Evolutionary conservation across 2,797 vertebrate genomes (phyloP).

Genomic region (Eidolon dupreanum): DNA sequence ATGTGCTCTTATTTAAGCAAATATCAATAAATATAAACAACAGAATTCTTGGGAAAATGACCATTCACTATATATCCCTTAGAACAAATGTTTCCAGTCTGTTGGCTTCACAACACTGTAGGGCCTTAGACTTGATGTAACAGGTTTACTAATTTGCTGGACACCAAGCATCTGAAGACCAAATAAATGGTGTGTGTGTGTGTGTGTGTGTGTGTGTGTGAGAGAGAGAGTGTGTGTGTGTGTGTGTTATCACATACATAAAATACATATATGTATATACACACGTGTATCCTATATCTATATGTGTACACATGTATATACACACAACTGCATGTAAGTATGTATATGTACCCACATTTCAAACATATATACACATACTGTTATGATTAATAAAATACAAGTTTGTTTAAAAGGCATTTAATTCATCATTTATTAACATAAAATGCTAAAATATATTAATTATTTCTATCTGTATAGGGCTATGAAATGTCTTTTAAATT

Average conservation of each 20-base stretch:
- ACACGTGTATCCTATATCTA: background rate
- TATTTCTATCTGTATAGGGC: background rate
- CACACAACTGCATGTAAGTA: background rate
- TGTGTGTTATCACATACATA: background rate
- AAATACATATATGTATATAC: background rate
- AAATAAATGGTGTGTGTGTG: background rate
- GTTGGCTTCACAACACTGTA: background rate
- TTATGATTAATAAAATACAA: background rate
- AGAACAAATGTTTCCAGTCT: background rate
- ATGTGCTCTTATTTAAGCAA: conserved; percentile 30
- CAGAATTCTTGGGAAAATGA: conserved; percentile 17
- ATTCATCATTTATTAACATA: conserved; percentile 25
- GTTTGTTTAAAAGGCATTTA: conserved; percentile 39
- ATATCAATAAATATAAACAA: conserved; percentile 47
- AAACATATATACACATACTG: background rate
- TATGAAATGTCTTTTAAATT: background rate
- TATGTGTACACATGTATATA: background rate
- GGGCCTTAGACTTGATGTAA: background rate
- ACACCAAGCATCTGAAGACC: background rate
- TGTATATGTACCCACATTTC: background rate
- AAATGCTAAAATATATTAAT: conserved; percentile 3
- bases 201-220: background rate
- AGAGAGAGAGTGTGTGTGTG: background rate
- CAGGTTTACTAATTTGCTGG: background rate
- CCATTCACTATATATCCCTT: background rate